Conservation (phyloP, 2,113 vertebrate species). For the Ophthalmolycus amberensis region DNA sequence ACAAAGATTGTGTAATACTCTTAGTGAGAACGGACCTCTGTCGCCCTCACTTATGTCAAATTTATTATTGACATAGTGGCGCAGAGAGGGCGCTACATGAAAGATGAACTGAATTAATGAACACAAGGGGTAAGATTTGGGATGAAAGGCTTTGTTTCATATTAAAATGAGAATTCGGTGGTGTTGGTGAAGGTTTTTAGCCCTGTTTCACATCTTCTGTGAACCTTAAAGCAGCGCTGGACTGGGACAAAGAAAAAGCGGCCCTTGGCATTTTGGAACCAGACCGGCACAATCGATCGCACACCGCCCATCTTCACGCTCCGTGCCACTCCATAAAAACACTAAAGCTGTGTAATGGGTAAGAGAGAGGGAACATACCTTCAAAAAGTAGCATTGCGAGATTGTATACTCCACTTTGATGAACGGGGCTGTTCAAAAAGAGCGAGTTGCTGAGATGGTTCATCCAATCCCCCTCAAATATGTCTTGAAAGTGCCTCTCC, state of each 20-base stretch:
- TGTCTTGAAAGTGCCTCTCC: not conserved
- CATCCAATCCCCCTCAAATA: not conserved
- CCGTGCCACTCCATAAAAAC: not conserved
- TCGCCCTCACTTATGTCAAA: constrained; percentile 24
- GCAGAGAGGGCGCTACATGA: not conserved
- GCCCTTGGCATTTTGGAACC: not conserved
- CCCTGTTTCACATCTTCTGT: not conserved
- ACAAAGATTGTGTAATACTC: constrained; percentile 20
- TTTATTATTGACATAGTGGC: not conserved
- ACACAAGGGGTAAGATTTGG: constrained; percentile 1
- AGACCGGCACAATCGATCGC: not conserved
- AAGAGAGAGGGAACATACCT: not conserved
- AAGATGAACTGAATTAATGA: constrained; percentile 22
- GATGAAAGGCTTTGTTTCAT: not conserved
- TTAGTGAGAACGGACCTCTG: constrained; percentile 12
- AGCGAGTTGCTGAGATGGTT: not conserved
- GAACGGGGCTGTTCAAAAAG: not conserved
- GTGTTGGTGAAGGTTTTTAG: not conserved
- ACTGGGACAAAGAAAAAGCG: not conserved
- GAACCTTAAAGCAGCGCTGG: not conserved
- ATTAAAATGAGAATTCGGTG: not conserved
- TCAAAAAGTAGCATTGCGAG: not conserved
- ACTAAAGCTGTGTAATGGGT: not conserved
- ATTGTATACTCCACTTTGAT: not conserved
- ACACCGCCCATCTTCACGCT: not conserved